phyloP scores from a whole-genome alignment of 2,113 vertebrate genomes.

The Blennius ocellaris region DNA sequence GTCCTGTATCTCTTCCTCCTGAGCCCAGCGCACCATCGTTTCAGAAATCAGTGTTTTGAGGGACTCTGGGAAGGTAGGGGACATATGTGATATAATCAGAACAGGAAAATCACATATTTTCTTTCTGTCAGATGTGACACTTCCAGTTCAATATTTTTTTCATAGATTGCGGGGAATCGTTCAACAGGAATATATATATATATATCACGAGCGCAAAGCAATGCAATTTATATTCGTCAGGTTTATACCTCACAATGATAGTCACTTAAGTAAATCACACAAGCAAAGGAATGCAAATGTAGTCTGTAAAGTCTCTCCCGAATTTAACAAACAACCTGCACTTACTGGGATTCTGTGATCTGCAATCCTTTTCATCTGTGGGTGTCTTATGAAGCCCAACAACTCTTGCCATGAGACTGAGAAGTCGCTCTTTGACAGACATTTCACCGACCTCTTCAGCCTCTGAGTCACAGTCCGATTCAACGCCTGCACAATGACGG shows the following conservation, averaged over 20 bases:
- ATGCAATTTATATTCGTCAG: too few species aligned
- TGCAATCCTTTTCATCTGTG: slow-evolving; percentile 78
- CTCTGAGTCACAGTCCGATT: slow-evolving; percentile 84
- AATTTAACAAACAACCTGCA: not conserved
- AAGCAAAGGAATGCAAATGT: not conserved
- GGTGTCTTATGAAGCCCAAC: slow-evolving; percentile 84
- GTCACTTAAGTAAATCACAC: too few species aligned
- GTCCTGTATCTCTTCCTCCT: slow-evolving; percentile 91
- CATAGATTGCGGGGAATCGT: too few species aligned
- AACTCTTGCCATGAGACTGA: slow-evolving; percentile 87
- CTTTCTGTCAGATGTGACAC: not conserved
- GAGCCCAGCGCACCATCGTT: slow-evolving; percentile 93
- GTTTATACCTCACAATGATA: too few species aligned
- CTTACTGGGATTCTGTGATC: slow-evolving; percentile 86
- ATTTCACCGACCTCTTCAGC: slow-evolving; percentile 83
- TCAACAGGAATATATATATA: too few species aligned
- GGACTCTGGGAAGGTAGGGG: slow-evolving; percentile 79
- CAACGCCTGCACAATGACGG: slow-evolving; percentile 83
- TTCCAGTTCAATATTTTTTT: too few species aligned
- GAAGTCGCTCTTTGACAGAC: slow-evolving; percentile 86
- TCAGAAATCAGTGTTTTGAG: slow-evolving; percentile 92
- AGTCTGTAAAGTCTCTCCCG: too few species aligned
- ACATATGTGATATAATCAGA: slow-evolving; percentile 5
- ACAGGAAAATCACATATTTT: not conserved
- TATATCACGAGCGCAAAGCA: too few species aligned